Conservation (phyloP, 1,140 invertebrate species). For the Phymorhynchus buccinoides region DNA sequence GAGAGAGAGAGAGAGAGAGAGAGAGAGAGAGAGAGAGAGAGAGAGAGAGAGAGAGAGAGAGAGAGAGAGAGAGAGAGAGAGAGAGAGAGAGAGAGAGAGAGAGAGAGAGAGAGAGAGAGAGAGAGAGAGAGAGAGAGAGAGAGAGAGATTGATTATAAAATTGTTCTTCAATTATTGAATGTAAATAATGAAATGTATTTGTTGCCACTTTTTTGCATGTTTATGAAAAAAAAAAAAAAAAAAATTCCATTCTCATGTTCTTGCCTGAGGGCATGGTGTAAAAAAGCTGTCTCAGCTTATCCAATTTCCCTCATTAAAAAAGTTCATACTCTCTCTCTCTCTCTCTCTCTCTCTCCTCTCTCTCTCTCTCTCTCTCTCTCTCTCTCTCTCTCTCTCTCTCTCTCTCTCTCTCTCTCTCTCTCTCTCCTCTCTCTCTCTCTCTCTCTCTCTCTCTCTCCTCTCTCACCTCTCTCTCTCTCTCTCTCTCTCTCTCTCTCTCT, state of each 20-base stretch:
- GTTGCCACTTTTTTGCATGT: no score
- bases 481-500: not conserved
- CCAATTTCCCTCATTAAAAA: no score
- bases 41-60: not conserved
- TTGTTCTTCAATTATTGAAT: no score
- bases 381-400: not conserved
- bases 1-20: no score
- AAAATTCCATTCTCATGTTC: no score
- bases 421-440: slow-evolving; percentile 4
- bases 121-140: not conserved
- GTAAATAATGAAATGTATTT: no score
- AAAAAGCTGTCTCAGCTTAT: no score
- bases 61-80: not conserved
- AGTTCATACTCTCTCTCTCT: no score
- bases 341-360: slow-evolving; percentile 8
- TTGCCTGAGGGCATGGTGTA: no score
- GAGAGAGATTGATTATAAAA: not conserved
- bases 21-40: not conserved
- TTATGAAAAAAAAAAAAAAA: no score
- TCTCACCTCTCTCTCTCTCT: not conserved
- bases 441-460: not conserved
- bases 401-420: not conserved
- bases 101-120: not conserved
- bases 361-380: not conserved
- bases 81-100: not conserved